Percentiles rank a stretch among this genome's conserved stretches.
phyloP scores from a whole-genome alignment of 1,140 invertebrate species.

The Drosophila bocqueti region DNA sequence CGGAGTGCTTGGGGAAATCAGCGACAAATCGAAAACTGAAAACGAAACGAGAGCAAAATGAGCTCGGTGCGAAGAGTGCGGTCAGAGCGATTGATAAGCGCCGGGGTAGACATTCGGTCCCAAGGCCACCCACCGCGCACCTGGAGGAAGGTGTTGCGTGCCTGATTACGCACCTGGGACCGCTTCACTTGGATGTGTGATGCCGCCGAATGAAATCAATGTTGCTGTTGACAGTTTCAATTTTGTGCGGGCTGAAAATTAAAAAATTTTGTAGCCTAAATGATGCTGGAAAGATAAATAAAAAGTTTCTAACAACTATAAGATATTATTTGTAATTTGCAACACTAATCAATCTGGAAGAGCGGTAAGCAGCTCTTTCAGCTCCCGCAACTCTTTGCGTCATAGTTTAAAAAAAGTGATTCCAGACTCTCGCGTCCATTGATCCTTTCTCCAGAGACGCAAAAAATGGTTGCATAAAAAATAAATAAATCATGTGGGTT shows the following conservation, averaged over 20 bases:
- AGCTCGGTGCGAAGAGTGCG: conserved; percentile 54
- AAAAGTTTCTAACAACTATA: neutral
- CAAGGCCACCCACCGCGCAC: conserved; percentile 13
- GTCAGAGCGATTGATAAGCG: conserved; percentile 49
- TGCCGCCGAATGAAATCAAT: conserved; percentile 17
- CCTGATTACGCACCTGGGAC: conserved; percentile 72
- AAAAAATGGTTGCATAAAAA: too few relatives aligned
- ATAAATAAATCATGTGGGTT: too few relatives aligned
- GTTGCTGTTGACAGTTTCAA: conserved; percentile 18
- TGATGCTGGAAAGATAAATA: neutral
- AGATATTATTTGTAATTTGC: neutral
- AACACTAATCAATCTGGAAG: neutral
- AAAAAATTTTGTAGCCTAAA: neutral
- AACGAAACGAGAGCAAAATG: conserved; percentile 52
- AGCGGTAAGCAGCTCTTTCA: neutral
- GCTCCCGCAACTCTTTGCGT: too few relatives aligned
- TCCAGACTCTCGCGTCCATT: too few relatives aligned
- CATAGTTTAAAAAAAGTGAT: too few relatives aligned
- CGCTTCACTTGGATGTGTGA: conserved; percentile 8
- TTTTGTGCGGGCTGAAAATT: neutral
- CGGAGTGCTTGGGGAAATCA: conserved; percentile 78
- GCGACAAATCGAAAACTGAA: conserved; percentile 67
- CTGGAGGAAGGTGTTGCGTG: conserved; percentile 2
- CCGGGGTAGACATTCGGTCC: conserved; percentile 10
- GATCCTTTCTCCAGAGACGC: too few relatives aligned